phyloP scores from a whole-genome alignment of 2,797 vertebrate species.

The Myotis vivesi region DNA sequence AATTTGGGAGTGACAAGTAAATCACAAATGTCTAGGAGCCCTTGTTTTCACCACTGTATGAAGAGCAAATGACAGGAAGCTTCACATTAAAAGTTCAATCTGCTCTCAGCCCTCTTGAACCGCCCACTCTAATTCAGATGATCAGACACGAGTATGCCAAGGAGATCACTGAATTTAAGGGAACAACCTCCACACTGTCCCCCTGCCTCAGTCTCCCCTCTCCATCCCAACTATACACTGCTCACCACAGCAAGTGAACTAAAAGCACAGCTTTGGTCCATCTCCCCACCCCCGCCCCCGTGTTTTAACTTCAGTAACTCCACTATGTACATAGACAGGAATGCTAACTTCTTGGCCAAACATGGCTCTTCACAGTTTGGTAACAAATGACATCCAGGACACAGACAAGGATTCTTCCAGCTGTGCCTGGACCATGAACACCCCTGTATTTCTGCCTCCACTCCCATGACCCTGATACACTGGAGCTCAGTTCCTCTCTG shows the following conservation, averaged over 20 bases:
- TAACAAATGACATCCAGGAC: neutral
- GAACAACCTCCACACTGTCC: neutral
- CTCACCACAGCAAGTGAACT: neutral
- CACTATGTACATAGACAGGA: neutral
- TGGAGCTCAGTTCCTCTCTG: neutral
- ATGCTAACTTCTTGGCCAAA: neutral
- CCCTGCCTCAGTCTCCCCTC: neutral
- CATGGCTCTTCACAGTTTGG: neutral
- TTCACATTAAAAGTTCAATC: neutral
- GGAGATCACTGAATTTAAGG: neutral
- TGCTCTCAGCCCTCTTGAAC: neutral
- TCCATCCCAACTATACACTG: neutral
- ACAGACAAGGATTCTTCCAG: neutral
- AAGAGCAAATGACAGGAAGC: conserved; percentile 19
- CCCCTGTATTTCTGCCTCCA: neutral
- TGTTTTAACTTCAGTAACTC: neutral
- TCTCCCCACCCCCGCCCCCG: fast-evolving
- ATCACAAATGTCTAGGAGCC: neutral
- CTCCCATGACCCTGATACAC: fast-evolving
- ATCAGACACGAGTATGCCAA: neutral
- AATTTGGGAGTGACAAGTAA: neutral
- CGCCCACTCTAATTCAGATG: neutral
- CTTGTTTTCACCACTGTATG: neutral
- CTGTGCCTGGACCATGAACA: neutral
- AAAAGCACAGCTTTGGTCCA: neutral